Conservation (phyloP, 1,140 invertebrate genomes). For the Drosophila gunungcola region DNA sequence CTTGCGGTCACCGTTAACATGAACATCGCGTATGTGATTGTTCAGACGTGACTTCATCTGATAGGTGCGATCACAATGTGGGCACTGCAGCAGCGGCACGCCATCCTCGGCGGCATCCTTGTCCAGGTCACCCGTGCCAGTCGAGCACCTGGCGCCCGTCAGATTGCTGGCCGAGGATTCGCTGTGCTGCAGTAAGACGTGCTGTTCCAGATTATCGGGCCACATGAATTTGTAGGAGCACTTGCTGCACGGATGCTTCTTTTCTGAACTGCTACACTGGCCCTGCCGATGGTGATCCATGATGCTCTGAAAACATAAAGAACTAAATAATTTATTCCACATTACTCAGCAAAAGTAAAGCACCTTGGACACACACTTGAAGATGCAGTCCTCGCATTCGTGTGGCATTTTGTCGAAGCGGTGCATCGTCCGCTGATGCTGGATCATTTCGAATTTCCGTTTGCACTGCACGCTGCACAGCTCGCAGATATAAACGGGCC, state of each 20-base stretch:
- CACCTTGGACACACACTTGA: slow-evolving; percentile 77
- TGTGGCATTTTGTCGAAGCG: slow-evolving; percentile 74
- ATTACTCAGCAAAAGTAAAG: no score
- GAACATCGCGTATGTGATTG: slow-evolving; percentile 72
- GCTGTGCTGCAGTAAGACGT: slow-evolving; percentile 84
- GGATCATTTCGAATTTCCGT: slow-evolving; percentile 79
- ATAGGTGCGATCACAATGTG: slow-evolving; percentile 71
- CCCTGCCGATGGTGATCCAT: slow-evolving; percentile 68
- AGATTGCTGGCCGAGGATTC: slow-evolving; percentile 67
- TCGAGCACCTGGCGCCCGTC: neutral
- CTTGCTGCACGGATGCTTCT: slow-evolving; percentile 83
- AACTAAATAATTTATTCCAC: no score
- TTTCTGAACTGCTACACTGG: slow-evolving; percentile 70
- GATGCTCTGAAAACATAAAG: slow-evolving; percentile 50
- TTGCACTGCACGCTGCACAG: slow-evolving; percentile 85
- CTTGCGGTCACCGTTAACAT: slow-evolving; percentile 73
- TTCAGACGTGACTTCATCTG: slow-evolving; percentile 72
- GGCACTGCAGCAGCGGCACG: slow-evolving; percentile 80
- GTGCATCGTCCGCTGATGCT: slow-evolving; percentile 77
- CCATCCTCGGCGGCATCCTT: slow-evolving; percentile 55
- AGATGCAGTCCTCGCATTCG: slow-evolving; percentile 75
- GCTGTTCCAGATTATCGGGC: slow-evolving; percentile 85
- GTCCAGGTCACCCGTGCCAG: slow-evolving; percentile 56
- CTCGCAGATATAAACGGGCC: slow-evolving; percentile 82
- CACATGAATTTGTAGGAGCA: slow-evolving; percentile 86